Base-by-base conservation (phyloP, 2,888 invertebrate genomes). In the Psylliodes chrysocephalus region DNA sequence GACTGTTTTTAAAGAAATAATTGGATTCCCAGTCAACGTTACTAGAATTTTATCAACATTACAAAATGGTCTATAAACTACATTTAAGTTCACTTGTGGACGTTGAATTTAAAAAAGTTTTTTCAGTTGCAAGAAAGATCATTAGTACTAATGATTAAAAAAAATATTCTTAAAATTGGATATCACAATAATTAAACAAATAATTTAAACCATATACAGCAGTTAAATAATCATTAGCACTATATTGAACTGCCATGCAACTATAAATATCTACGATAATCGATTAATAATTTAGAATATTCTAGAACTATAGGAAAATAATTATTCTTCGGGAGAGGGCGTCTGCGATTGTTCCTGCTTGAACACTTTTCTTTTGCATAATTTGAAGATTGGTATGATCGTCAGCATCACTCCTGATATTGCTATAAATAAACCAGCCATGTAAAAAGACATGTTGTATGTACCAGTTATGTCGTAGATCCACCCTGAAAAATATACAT, bases 391-490 rank as follows among this genome's bases (percentile, higher is more conserved):
- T 10, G 83, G 83, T 49, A 83, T 64, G 44, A 83, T 73, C 10
- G 82, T 65, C 69, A 93, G 81, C 47, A 92, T 84, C 1, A 88
- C 73, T 0, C 94, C 94, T 1, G 93, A 93, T 8, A 91, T 56
- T 0, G 87, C 88, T 70, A 94, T 93, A 83, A 93, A 93, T 18
- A 91, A 83, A 0, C 94, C 94, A 1, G 93, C 90, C 56, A 92
- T 79, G 83, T 91, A 93, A 84, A 94, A 94, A 0, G 93, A 91
- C 49, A 92, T 83, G 79, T 91, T 88, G 84, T 93, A 94, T 6
- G 87, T 88, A 47, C 88, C 88, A 0, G 92, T 92, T 60, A 91
- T 85, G 81, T 94, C 94, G 82, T 87, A 92, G 40, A 94, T 85
- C 90, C 91, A 92, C 44, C 94, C 94, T 94, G 84, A 33, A 55